phyloP scores from a whole-genome alignment of 1,140 invertebrate species.

The Mercenaria mercenaria region DNA sequence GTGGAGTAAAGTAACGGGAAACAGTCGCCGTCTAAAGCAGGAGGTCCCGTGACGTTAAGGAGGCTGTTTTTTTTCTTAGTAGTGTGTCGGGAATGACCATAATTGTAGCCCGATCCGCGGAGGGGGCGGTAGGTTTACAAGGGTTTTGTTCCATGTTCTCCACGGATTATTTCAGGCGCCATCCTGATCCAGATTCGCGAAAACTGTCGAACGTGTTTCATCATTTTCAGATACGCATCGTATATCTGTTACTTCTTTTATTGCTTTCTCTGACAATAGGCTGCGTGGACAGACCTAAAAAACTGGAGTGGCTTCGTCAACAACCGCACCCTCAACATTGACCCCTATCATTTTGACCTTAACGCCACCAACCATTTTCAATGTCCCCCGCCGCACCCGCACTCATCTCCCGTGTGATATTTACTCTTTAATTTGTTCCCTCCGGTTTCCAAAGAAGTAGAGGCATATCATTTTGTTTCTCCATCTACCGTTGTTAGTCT shows the following conservation, averaged over 20 bases:
- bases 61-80: neutral
- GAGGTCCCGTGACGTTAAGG: neutral
- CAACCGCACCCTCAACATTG: neutral
- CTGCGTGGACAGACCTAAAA: neutral
- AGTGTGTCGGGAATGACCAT: neutral
- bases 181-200: neutral
- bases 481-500: neutral
- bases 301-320: neutral
- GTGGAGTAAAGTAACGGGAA: neutral
- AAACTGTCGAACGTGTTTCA: too few species aligned
- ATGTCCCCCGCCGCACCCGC: too few species aligned
- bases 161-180: neutral
- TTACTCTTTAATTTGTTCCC: neutral
- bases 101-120: neutral
- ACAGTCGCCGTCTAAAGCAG: neutral
- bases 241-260: neutral
- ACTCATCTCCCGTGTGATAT: neutral
- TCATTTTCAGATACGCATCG: neutral
- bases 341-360: neutral
- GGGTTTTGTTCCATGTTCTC: too few species aligned
- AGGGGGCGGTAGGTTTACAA: neutral
- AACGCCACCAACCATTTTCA: neutral
- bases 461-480: neutral
- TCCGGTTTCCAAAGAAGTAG: neutral
- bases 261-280: neutral